These are phyloP conservation scores for Artemia sp. DNA, from an alignment of 2,888 invertebrate species.

Conservation along the genomic window DNA sequence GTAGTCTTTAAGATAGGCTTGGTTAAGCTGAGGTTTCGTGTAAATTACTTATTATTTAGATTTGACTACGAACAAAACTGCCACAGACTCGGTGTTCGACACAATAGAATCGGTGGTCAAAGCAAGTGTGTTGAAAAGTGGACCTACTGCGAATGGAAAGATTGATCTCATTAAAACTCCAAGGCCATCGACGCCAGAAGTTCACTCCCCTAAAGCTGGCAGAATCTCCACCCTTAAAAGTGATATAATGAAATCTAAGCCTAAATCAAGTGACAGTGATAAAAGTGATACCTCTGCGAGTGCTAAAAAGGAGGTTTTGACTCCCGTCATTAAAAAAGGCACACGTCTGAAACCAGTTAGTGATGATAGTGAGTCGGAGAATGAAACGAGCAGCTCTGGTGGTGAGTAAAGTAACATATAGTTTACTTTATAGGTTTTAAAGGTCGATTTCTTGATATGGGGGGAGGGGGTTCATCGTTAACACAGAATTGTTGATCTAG, in stretches of 20 bases:
- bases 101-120: slow-evolving; percentile 4
- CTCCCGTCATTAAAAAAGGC: not conserved
- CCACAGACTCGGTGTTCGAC: not conserved
- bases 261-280: not conserved
- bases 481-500: too few relatives aligned
- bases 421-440: too few relatives aligned
- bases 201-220: not conserved
- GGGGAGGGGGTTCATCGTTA: too few relatives aligned
- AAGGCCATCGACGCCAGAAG: not conserved
- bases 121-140: not conserved
- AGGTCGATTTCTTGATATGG: too few relatives aligned
- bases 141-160: not conserved
- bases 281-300: not conserved
- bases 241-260: not conserved
- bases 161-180: not conserved
- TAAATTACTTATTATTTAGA: too few relatives aligned
- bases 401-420: too few relatives aligned
- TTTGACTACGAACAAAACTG: too few relatives aligned
- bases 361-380: slow-evolving; percentile 9
- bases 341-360: not conserved
- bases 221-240: not conserved
- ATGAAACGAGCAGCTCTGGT: not conserved
- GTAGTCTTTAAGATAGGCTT: too few relatives aligned
- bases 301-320: not conserved
- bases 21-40: too few relatives aligned